Base-by-base conservation (phyloP, 2,113 vertebrate genomes). In the Entelurus aequoreus region DNA sequence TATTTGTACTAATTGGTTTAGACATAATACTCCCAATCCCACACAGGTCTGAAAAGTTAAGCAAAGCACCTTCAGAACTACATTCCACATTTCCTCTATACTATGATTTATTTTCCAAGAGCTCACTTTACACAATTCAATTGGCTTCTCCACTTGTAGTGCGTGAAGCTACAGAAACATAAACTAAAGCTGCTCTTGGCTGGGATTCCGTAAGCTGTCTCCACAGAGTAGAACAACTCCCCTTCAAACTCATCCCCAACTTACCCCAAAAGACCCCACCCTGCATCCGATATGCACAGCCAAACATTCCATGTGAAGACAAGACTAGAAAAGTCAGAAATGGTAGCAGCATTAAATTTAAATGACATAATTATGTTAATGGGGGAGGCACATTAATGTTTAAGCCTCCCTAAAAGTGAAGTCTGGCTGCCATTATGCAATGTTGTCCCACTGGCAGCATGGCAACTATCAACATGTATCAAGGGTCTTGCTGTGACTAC, bases 391-490 rank as follows among this genome's bases (percentile, higher is more conserved):
- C 79, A 87, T 87, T 59, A 80, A 85, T 80, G 72, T 86, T 85
- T 85, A 16, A 86, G 71, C 74, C 58, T 62, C 68, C 69, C 78
- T 74, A 50, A 73, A 66, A 68, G 79, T 84, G 85, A 85, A 55
- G 69, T 77, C 77, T 81, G 72, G 66, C 38, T 63, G 63, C 69
- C 66, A 59, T 87, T 87, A 82, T 69, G 69, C 83, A 89, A 88
- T 42, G 5, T 59, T n/a, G 71, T 59, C 62, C 72, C 62, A 64
- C 69, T 64, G 61, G 65, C 58, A 62, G 63, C 21, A 40, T 58
- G 62, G 56, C 51, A 58, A 63, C 69, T 12, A 66, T 54, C 47
- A 62, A 53, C 63, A 73, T 55, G 59, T 51, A 79, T 65, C 50
- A 42, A 60, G 52, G 48, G 52, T 44, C 47, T 14, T 37, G 60